These are phyloP conservation scores for Thumatha senex DNA, from an alignment of 2,888 invertebrate species.

Conservation along the genomic window DNA sequence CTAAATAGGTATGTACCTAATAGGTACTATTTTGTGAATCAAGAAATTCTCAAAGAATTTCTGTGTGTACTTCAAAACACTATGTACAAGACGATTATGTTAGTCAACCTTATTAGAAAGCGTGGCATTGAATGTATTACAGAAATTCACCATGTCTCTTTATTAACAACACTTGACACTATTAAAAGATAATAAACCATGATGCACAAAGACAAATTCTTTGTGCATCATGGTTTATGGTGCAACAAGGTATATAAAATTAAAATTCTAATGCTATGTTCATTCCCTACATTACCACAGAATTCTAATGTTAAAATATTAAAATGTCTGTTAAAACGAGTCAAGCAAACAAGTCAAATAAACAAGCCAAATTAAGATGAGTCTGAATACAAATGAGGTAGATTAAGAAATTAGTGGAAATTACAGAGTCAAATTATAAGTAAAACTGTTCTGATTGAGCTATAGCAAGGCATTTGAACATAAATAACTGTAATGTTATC, in stretches of 20 bases:
- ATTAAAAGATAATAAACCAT: constrained; percentile 8
- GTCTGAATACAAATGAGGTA: constrained; percentile 24
- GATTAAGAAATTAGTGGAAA: constrained; percentile 20
- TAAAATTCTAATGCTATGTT: too few species aligned
- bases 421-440: constrained; percentile 25
- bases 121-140: constrained; percentile 17
- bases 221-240: too few species aligned
- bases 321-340: constrained; percentile 10
- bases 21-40: background rate
- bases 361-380: constrained; percentile 18
- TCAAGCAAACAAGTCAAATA: constrained; percentile 20
- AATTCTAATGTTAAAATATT: constrained; percentile 2
- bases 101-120: constrained; percentile 10
- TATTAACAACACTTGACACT: constrained; percentile 2
- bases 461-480: constrained; percentile 25
- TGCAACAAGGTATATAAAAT: background rate
- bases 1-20: too few species aligned
- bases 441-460: constrained; percentile 15
- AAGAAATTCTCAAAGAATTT: background rate
- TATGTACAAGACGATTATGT: constrained; percentile 12
- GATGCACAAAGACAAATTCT: constrained; percentile 2
- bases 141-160: background rate
- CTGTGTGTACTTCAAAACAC: background rate
- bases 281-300: background rate
- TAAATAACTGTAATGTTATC: constrained; percentile 24